Evolutionary conservation across 1,140 invertebrate genomes (phyloP).

Genomic region (Holotrichia oblita): DNA sequence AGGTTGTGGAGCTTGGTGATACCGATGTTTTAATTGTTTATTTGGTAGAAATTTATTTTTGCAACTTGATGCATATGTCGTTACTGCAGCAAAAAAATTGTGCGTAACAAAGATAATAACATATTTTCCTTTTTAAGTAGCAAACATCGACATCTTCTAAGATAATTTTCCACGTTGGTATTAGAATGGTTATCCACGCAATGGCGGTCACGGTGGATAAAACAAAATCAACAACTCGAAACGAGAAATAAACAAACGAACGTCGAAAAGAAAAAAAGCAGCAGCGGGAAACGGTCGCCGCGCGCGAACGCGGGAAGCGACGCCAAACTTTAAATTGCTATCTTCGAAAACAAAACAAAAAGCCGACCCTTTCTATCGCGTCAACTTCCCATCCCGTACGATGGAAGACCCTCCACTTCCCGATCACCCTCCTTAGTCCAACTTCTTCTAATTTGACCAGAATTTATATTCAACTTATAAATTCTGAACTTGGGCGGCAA

Average conservation of each 20-base stretch:
- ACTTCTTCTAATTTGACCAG: constrained; percentile 2
- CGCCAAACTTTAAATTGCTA: constrained; percentile 20
- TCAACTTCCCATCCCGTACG: not conserved
- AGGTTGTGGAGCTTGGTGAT: too few relatives aligned
- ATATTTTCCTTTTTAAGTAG: not conserved
- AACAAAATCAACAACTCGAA: constrained; percentile 1
- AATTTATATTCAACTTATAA: constrained; percentile 22
- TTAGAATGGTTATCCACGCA: not conserved
- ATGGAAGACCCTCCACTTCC: not conserved
- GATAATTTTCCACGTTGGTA: not conserved
- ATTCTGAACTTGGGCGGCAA: constrained; percentile 11
- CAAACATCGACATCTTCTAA: not conserved
- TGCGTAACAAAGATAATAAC: too few relatives aligned
- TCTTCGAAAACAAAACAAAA: constrained; percentile 17
- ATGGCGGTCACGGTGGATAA: not conserved
- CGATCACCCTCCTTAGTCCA: not conserved
- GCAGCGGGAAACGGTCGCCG: not conserved
- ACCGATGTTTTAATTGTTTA: too few relatives aligned
- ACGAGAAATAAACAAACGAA: constrained; percentile 16
- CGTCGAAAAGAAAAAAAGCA: not conserved
- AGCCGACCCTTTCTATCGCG: not conserved
- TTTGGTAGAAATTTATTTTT: too few relatives aligned
- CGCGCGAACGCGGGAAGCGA: constrained; percentile 3
- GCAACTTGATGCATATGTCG: too few relatives aligned
- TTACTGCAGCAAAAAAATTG: too few relatives aligned